These are phyloP conservation scores for Manis crassicaudata DNA, from an alignment of 2,797 vertebrate species.

Conservation along the genomic window DNA sequence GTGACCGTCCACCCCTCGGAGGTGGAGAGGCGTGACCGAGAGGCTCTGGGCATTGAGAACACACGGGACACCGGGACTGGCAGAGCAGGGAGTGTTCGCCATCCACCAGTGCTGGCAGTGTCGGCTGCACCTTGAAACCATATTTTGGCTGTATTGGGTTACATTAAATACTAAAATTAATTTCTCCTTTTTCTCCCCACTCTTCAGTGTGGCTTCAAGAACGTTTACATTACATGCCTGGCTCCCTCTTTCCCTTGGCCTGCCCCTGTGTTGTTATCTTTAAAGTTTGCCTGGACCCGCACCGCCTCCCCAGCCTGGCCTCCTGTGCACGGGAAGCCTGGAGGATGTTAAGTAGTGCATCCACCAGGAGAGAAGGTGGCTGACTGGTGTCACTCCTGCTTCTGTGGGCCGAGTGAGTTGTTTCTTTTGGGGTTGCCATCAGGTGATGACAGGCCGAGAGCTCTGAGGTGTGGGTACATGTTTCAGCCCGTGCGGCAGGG, in stretches of 20 bases:
- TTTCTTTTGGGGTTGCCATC: not conserved
- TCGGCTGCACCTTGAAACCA: fast-evolving
- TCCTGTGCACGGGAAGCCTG: not conserved
- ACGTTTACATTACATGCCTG: fast-evolving
- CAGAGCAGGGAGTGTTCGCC: fast-evolving
- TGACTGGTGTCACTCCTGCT: not conserved
- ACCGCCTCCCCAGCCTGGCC: fast-evolving
- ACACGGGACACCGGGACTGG: fast-evolving
- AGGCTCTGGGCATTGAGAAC: fast-evolving
- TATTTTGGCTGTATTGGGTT: not conserved
- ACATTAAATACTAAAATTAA: not conserved
- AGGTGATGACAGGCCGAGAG: too few relatives aligned
- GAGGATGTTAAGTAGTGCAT: not conserved
- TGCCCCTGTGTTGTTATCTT: fast-evolving
- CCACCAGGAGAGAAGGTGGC: fast-evolving
- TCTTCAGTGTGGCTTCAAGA: too few relatives aligned
- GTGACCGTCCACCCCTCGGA: not conserved
- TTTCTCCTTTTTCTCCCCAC: not conserved
- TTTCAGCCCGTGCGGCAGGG: not conserved
- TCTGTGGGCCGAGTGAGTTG: fast-evolving
- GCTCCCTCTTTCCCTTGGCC: not conserved
- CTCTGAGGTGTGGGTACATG: not conserved
- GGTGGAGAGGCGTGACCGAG: fast-evolving
- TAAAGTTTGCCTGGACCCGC: fast-evolving
- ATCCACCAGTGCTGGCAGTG: not conserved